Evolutionary conservation across 2,888 invertebrate species (phyloP).

Genomic region (Drymonia ruficornis): DNA sequence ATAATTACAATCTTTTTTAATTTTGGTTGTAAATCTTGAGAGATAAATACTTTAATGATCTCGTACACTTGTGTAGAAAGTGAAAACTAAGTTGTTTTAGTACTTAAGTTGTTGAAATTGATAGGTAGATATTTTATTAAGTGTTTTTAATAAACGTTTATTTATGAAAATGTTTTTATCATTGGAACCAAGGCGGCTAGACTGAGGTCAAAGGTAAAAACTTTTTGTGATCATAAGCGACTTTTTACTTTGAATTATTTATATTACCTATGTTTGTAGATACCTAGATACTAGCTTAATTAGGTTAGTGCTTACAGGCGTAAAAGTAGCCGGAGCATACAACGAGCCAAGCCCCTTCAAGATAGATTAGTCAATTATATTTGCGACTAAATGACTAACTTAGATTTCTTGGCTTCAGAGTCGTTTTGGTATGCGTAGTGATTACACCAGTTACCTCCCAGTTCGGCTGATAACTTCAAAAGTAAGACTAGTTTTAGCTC

Average conservation of each 20-base stretch:
- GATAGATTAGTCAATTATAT: too few species aligned
- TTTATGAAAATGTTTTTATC: constrained; percentile 4
- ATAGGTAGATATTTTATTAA: constrained; percentile 6
- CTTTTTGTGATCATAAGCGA: too few species aligned
- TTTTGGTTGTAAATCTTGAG: not conserved
- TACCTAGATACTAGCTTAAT: too few species aligned
- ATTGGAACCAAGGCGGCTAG: not conserved
- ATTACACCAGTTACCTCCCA: constrained; percentile 1
- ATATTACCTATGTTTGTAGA: too few species aligned
- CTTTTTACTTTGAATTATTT: too few species aligned
- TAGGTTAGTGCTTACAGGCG: too few species aligned
- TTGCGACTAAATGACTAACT: too few species aligned
- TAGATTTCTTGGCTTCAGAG: not conserved
- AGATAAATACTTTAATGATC: not conserved
- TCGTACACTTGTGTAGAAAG: not conserved
- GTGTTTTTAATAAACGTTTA: constrained; percentile 13
- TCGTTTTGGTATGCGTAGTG: not conserved
- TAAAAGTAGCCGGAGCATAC: too few species aligned
- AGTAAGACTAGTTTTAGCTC: constrained; percentile 11
- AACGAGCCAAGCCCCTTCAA: too few species aligned
- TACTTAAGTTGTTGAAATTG: not conserved
- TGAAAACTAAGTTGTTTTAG: not conserved
- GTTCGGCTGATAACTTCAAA: constrained; percentile 26
- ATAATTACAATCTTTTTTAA: too few species aligned
- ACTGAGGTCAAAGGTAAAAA: too few species aligned